These are phyloP conservation scores for Diachrysia chrysitis DNA, from an alignment of 2,888 invertebrate species.

Conservation along the genomic window DNA sequence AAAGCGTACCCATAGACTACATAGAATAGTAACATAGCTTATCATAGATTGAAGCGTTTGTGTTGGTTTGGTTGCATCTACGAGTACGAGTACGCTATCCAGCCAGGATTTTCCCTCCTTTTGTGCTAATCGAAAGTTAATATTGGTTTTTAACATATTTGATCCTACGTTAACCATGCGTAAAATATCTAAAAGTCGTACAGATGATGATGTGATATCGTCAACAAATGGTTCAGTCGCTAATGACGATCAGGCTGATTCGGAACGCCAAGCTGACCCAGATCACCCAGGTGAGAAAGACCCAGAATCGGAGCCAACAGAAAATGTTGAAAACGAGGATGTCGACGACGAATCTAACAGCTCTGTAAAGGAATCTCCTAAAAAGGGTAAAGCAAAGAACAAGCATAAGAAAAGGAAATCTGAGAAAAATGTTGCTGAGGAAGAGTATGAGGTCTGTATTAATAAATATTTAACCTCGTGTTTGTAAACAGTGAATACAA, in stretches of 20 bases:
- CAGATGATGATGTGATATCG: slow-evolving; percentile 83
- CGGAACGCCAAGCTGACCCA: slow-evolving; percentile 59
- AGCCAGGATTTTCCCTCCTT: slow-evolving; percentile 56
- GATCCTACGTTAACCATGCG: slow-evolving; percentile 75
- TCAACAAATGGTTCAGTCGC: slow-evolving; percentile 83
- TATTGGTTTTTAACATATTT: slow-evolving; percentile 59
- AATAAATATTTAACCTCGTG: slow-evolving; percentile 1
- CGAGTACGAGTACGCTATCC: slow-evolving; percentile 13
- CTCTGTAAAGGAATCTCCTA: slow-evolving; percentile 59
- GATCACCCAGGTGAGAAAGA: slow-evolving; percentile 63
- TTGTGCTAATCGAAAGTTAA: slow-evolving; percentile 13
- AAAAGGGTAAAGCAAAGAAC: slow-evolving; percentile 68
- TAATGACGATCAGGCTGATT: slow-evolving; percentile 67
- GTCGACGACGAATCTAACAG: slow-evolving; percentile 66
- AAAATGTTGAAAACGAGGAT: slow-evolving; percentile 62
- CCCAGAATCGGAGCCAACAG: slow-evolving; percentile 61
- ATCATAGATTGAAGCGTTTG: neutral
- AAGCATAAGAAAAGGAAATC: slow-evolving; percentile 77
- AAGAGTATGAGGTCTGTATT: slow-evolving; percentile 87
- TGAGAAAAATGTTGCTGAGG: slow-evolving; percentile 72
- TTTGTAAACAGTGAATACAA: slow-evolving; percentile 45
- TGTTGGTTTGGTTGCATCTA: neutral
- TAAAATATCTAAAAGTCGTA: slow-evolving; percentile 83
- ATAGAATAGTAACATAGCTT: slow-evolving; percentile 5
- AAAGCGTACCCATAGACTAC: slow-evolving; percentile 17